These are phyloP conservation scores for Anthonomus grandis DNA, from an alignment of 1,140 invertebrate species.

Conservation along the genomic window DNA sequence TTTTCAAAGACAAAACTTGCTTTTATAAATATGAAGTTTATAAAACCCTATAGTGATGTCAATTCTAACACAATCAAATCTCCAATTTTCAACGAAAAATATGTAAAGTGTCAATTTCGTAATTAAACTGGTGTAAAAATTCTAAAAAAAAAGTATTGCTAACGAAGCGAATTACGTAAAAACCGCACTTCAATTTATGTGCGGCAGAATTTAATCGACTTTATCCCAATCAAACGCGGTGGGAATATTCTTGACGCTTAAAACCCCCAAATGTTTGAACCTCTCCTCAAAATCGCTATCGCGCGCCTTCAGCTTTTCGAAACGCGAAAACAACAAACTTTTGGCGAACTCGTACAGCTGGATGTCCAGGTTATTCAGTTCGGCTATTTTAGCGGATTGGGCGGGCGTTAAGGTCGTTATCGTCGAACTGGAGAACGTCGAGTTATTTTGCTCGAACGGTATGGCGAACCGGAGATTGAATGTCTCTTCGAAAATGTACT, in stretches of 20 bases:
- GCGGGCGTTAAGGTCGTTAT: slow-evolving; percentile 68
- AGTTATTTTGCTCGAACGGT: slow-evolving; percentile 86
- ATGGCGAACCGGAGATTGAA: slow-evolving; percentile 89
- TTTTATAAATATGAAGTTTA: too few species aligned
- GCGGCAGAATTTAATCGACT: too few species aligned
- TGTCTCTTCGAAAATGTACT: slow-evolving; percentile 97
- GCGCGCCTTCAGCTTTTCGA: slow-evolving; percentile 72
- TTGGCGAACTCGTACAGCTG: slow-evolving; percentile 93
- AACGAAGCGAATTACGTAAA: too few species aligned
- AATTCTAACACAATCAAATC: too few species aligned
- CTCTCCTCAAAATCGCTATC: slow-evolving; percentile 78
- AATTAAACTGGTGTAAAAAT: too few species aligned
- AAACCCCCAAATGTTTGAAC: slow-evolving; percentile 74
- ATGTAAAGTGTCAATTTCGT: too few species aligned
- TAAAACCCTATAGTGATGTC: too few species aligned
- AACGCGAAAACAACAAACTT: slow-evolving; percentile 81
- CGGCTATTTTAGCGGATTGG: slow-evolving; percentile 71
- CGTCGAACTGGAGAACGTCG: slow-evolving; percentile 76
- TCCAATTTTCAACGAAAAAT: too few species aligned
- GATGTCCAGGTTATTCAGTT: slow-evolving; percentile 85
- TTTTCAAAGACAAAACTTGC: too few species aligned
- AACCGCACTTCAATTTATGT: too few species aligned
- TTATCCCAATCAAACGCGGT: slow-evolving; percentile 84
- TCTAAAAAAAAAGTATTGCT: too few species aligned
- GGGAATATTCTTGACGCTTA: slow-evolving; percentile 64